Percentiles rank a stretch among this genome's conserved stretches.
Conservation (phyloP, 2,888 invertebrate species). For the Drosophila stalkeri region DNA sequence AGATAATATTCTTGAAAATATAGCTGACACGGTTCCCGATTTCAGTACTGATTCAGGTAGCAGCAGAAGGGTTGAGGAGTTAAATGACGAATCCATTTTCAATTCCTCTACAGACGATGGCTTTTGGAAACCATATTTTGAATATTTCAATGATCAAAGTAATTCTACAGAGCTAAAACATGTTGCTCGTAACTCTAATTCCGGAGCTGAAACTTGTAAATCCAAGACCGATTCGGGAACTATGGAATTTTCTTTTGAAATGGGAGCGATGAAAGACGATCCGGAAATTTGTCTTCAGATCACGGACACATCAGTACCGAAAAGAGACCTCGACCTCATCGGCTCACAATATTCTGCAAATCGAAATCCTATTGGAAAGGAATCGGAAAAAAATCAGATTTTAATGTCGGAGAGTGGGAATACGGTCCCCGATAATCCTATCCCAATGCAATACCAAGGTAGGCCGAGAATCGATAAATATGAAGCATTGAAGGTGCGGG, state of each 20-base stretch:
- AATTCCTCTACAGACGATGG: neutral
- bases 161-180: neutral
- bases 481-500: slow-evolving; percentile 36
- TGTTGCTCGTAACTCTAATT: neutral
- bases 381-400: neutral
- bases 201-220: neutral
- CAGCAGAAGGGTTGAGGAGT: neutral
- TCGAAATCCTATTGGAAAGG: neutral
- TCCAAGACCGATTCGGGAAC: neutral
- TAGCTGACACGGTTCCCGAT: slow-evolving; percentile 41
- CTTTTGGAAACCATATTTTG: slow-evolving; percentile 14
- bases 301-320: slow-evolving; percentile 16
- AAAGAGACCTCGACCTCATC: neutral
- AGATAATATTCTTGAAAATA: slow-evolving; percentile 24
- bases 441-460: slow-evolving; percentile 18
- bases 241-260: slow-evolving; percentile 35
- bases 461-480: slow-evolving; percentile 13
- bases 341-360: neutral
- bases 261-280: slow-evolving; percentile 18
- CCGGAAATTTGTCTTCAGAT: slow-evolving; percentile 26
- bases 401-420: neutral
- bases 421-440: neutral
- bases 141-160: slow-evolving; percentile 12
- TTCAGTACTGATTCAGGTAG: neutral
- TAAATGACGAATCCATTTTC: neutral